A percentile compares a stretch with the other conserved stretches of the same genome.
phyloP scores from a whole-genome alignment of 2,113 vertebrate species.

The Numida meleagris region DNA sequence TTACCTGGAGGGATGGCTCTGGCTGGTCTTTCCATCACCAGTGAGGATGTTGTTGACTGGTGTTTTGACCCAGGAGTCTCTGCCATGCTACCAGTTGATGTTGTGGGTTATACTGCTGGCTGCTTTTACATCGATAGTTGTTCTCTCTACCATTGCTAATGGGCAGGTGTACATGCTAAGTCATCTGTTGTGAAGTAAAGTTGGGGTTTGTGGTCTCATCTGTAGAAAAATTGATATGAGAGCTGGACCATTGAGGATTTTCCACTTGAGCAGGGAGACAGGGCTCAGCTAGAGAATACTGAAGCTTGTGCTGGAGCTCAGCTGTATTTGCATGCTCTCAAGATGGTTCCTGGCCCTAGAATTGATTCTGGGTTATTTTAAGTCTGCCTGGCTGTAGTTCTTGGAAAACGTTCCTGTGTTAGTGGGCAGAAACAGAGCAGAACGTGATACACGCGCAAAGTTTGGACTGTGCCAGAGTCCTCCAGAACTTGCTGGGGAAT shows the following conservation, averaged over 20 bases:
- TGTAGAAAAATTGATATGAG: accelerated
- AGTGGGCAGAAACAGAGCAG: conserved; percentile 18
- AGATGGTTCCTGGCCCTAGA: conserved; percentile 7
- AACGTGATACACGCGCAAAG: conserved; percentile 17
- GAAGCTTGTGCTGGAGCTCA: background rate
- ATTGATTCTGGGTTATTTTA: background rate
- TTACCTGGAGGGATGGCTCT: background rate
- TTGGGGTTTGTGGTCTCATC: background rate
- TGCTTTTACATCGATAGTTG: background rate
- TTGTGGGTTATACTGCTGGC: background rate
- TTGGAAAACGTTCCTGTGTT: background rate
- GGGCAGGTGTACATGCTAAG: accelerated
- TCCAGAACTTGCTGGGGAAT: background rate
- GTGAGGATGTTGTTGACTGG: accelerated
- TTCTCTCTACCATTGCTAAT: background rate
- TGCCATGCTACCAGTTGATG: accelerated
- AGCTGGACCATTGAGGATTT: accelerated
- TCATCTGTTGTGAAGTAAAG: background rate
- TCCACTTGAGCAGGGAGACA: background rate
- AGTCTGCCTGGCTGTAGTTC: conserved; percentile 4
- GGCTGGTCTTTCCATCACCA: accelerated
- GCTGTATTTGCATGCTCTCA: background rate
- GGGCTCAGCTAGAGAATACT: background rate
- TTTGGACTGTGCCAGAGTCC: background rate
- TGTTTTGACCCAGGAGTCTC: background rate